Conservation (phyloP, 2,888 invertebrate genomes). For the Lasioglossum leucozonium region DNA sequence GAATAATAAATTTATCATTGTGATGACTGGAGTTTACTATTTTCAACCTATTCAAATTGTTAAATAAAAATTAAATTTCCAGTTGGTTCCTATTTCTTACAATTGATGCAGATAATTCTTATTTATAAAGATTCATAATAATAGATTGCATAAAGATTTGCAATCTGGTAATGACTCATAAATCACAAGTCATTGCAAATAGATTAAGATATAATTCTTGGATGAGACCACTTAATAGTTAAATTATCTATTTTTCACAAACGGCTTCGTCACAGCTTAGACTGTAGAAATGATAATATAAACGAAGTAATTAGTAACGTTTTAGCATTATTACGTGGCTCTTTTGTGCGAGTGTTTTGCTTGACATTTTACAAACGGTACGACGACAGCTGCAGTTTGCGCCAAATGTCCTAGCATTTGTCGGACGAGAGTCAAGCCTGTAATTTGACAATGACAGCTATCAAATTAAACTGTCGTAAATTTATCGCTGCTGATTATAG, state of each 20-base stretch:
- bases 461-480: neutral
- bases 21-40: neutral
- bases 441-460: slow-evolving; percentile 6
- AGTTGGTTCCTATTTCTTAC: neutral
- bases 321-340: slow-evolving; percentile 8
- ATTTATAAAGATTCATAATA: no score
- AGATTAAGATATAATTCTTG: neutral
- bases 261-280: neutral
- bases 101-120: neutral
- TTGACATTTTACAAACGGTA: slow-evolving; percentile 11
- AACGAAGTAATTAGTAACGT: slow-evolving; percentile 11
- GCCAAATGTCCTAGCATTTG: slow-evolving; percentile 10
- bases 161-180: neutral
- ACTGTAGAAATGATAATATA: neutral
- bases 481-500: neutral
- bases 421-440: slow-evolving; percentile 6
- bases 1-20: neutral
- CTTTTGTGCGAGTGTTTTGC: slow-evolving; percentile 1
- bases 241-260: neutral
- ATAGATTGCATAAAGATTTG: neutral
- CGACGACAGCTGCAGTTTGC: slow-evolving; percentile 10
- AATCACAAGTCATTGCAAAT: neutral
- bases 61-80: no score
- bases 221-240: neutral
- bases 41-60: neutral